phyloP scores from a whole-genome alignment of 2,797 vertebrate genomes.

The Naso thynnoides region DNA sequence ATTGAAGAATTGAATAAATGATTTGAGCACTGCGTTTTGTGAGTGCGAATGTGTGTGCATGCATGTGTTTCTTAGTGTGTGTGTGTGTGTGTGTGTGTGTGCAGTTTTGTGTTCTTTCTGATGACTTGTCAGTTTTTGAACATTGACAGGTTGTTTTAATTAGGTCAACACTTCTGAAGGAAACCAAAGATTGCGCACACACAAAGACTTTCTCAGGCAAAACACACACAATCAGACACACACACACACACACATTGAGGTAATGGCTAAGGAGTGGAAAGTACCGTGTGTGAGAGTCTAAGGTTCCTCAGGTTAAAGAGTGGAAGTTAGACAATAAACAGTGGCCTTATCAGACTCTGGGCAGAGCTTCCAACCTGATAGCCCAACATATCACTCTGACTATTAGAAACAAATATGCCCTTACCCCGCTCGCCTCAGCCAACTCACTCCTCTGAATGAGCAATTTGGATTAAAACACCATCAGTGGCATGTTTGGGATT shows the following conservation, averaged over 20 bases:
- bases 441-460: constrained; percentile 42
- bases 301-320: constrained; percentile 76
- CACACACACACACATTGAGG: constrained; percentile 42
- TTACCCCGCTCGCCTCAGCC: constrained; percentile 37
- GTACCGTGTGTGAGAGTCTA: constrained; percentile 69
- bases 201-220: neutral
- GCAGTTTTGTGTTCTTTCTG: constrained; percentile 20
- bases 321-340: constrained; percentile 84
- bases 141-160: constrained; percentile 62
- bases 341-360: constrained; percentile 78
- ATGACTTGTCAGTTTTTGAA: constrained; percentile 60
- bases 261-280: constrained; percentile 76
- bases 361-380: constrained; percentile 79
- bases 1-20: constrained; percentile 68
- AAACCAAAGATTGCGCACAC: constrained; percentile 45
- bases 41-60: neutral
- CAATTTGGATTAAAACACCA: constrained; percentile 24
- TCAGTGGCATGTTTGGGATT: constrained; percentile 19
- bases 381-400: constrained; percentile 60
- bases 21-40: constrained; percentile 54
- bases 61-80: neutral
- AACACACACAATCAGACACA: constrained; percentile 12
- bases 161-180: constrained; percentile 62
- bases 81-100: neutral
- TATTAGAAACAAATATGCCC: constrained; percentile 76